phyloP scores from a whole-genome alignment of 2,113 vertebrate genomes.

The Seriola quinqueradiata region DNA sequence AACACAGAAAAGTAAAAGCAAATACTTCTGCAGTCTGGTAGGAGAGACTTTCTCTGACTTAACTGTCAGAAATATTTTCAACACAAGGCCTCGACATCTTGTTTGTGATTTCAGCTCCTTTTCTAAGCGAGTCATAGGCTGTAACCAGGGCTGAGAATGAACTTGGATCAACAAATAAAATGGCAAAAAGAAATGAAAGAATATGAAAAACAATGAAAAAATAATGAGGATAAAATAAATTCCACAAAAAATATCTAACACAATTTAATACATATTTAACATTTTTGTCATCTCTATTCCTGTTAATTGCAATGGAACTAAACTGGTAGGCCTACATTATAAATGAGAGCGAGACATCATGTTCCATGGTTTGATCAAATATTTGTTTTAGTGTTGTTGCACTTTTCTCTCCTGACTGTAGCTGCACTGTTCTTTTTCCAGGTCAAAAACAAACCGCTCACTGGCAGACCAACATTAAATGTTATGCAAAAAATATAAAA shows the following conservation, averaged over 20 bases:
- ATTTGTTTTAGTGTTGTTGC: not conserved
- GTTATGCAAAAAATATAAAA: conserved; percentile 41
- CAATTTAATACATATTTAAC: not conserved
- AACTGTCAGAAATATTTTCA: conserved; percentile 18
- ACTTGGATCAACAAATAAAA: not conserved
- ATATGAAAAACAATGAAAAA: too few relatives aligned
- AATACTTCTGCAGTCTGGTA: not conserved
- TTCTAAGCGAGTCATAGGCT: not conserved
- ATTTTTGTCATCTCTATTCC: not conserved
- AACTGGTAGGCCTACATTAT: not conserved
- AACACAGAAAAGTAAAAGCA: conserved; percentile 5
- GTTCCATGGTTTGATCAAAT: not conserved
- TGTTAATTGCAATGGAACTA: not conserved
- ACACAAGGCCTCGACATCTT: not conserved
- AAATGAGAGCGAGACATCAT: not conserved
- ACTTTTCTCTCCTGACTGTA: not conserved
- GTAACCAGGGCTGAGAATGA: not conserved
- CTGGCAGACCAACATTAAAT: conserved; percentile 24
- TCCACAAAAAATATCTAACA: not conserved
- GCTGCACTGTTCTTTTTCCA: conserved; percentile 18
- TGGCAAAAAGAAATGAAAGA: too few relatives aligned
- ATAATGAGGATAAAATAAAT: not conserved
- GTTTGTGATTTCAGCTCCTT: conserved; percentile 1
- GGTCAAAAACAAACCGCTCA: conserved; percentile 24
- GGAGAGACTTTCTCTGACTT: conserved; percentile 1